Conservation (phyloP, 2,113 vertebrate species). For the Ammospiza nelsoni region DNA sequence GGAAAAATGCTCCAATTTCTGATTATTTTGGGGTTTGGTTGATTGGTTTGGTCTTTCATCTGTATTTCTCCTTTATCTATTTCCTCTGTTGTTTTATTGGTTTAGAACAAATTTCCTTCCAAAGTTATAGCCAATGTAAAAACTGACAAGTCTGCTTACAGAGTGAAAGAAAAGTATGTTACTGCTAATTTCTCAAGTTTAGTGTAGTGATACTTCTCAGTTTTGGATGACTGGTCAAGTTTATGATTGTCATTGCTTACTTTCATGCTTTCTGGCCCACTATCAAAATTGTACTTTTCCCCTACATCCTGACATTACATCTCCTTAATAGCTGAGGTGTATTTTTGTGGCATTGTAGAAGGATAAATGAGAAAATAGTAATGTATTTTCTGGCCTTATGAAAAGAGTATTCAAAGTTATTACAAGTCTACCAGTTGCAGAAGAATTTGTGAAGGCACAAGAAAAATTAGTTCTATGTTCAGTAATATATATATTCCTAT, state of each 20-base stretch:
- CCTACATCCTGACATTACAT: not conserved
- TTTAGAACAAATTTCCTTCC: not conserved
- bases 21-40: not conserved
- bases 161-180: not conserved
- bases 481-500: not conserved
- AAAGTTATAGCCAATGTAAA: not conserved
- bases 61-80: not conserved
- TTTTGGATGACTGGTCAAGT: constrained; percentile 23
- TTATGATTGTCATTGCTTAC: constrained; percentile 11
- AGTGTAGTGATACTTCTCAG: not conserved
- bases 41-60: not conserved
- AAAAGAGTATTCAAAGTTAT: not conserved
- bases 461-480: not conserved
- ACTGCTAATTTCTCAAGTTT: not conserved
- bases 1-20: not conserved
- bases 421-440: not conserved
- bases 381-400: not conserved
- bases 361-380: not conserved
- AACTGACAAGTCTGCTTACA: not conserved
- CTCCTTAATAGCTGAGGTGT: not conserved
- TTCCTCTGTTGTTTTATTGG: not conserved
- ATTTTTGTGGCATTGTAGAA: not conserved
- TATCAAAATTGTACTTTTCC: not conserved
- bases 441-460: not conserved
- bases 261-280: not conserved